phyloP scores from a whole-genome alignment of 2,888 invertebrate species.

The Hydriomena furcata region DNA sequence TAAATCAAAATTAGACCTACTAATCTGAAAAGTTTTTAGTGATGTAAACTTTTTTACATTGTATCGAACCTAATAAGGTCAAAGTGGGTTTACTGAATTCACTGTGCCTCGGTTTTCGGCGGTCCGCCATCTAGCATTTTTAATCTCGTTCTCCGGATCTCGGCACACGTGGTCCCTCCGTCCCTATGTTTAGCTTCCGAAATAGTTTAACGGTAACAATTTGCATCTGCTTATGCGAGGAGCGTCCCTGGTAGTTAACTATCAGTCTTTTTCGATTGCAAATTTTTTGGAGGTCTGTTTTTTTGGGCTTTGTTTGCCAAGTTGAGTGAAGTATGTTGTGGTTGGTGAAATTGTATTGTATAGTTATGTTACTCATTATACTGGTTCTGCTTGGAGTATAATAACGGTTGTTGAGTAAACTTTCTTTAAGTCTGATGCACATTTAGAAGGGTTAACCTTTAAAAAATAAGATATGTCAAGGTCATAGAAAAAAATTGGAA shows the following conservation, averaged over 20 bases:
- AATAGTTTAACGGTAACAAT: conserved; percentile 83
- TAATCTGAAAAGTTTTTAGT: too few species aligned
- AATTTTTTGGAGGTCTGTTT: conserved; percentile 39
- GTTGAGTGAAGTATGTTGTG: conserved; percentile 26
- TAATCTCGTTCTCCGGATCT: conserved; percentile 80
- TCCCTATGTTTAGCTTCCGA: conserved; percentile 82
- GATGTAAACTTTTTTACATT: too few species aligned
- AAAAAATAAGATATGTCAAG: too few species aligned
- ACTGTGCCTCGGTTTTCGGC: conserved; percentile 63
- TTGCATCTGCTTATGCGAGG: conserved; percentile 81
- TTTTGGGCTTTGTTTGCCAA: conserved; percentile 30
- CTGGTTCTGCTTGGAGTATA: not conserved
- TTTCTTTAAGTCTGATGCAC: too few species aligned
- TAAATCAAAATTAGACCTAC: too few species aligned
- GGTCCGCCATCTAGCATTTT: conserved; percentile 79
- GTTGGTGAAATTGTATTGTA: conserved; percentile 13
- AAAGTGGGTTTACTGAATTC: conserved; percentile 20
- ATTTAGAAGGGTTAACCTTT: too few species aligned
- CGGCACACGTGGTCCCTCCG: conserved; percentile 68
- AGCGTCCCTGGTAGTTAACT: conserved; percentile 79
- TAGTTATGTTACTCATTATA: conserved; percentile 16
- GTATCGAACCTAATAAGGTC: too few species aligned
- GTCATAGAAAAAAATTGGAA: too few species aligned
- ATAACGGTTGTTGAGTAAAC: not conserved
- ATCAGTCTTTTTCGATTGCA: conserved; percentile 58